A percentile compares a stretch with the other conserved stretches of the same genome.
Evolutionary conservation across 2,113 vertebrate genomes (phyloP).

Genomic region (Microcebus ravelobensis): DNA sequence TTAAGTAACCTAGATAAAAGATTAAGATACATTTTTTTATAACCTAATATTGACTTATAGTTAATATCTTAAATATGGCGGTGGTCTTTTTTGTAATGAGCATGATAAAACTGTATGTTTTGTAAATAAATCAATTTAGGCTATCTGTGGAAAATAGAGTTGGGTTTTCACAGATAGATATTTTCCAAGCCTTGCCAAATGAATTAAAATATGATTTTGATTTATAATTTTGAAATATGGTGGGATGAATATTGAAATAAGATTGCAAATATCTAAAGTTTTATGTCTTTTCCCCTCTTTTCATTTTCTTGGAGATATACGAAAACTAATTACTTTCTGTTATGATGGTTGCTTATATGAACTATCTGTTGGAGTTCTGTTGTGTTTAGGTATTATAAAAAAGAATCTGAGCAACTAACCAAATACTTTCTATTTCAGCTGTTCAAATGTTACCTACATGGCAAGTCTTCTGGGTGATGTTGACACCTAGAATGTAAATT

Average conservation of each 20-base stretch:
- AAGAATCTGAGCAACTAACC: constrained; percentile 33
- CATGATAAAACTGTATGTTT: background rate
- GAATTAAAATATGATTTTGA: background rate
- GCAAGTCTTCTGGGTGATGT: constrained; percentile 26
- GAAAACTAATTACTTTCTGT: background rate
- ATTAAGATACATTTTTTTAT: background rate
- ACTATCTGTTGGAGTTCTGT: background rate
- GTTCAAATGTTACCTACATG: constrained; percentile 20
- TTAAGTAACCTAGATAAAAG: background rate
- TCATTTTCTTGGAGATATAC: background rate
- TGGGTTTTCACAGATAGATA: background rate
- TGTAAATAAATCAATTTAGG: background rate
- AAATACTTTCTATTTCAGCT: constrained; percentile 47
- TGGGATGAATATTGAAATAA: background rate
- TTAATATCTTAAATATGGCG: background rate
- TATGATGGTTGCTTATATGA: background rate
- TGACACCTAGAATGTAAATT: constrained; percentile 28
- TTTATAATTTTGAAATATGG: constrained; percentile 1
- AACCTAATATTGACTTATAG: background rate
- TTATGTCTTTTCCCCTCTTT: background rate
- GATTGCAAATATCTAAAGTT: background rate
- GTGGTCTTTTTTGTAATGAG: background rate
- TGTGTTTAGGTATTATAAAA: background rate
- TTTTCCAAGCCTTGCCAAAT: background rate
- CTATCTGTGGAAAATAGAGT: background rate